These are phyloP conservation scores for Drosophila triauraria DNA, from an alignment of 1,140 invertebrate genomes.

Conservation along the genomic window DNA sequence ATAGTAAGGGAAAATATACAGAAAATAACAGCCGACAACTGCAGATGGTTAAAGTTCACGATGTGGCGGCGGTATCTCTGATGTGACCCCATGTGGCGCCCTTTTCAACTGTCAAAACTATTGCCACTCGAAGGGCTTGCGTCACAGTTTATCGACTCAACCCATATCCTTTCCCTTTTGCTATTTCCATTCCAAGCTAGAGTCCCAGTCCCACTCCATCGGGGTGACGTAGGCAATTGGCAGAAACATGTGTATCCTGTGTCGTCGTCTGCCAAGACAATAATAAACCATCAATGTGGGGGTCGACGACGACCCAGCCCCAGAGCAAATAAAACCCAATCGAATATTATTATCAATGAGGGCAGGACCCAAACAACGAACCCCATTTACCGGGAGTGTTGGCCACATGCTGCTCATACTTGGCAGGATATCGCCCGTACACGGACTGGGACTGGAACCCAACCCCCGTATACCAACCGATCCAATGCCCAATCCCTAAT, in stretches of 20 bases:
- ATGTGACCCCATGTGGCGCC: slow-evolving; percentile 45
- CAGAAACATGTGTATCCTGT: slow-evolving; percentile 55
- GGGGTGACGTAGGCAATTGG: slow-evolving; percentile 56
- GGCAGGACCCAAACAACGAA: slow-evolving; percentile 51
- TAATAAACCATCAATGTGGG: slow-evolving; percentile 72
- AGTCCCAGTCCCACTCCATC: not conserved
- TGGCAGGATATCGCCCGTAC: slow-evolving; percentile 38
- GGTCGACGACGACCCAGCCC: slow-evolving; percentile 59
- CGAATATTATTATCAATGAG: slow-evolving; percentile 81
- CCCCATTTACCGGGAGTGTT: slow-evolving; percentile 60
- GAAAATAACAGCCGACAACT: slow-evolving; percentile 17
- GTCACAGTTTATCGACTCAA: slow-evolving; percentile 58
- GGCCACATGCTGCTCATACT: slow-evolving; percentile 75
- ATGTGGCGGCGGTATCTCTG: slow-evolving; percentile 22
- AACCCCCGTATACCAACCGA: slow-evolving; percentile 6
- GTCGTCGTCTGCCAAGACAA: slow-evolving; percentile 63
- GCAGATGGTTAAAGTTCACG: slow-evolving; percentile 33
- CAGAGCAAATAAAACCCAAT: slow-evolving; percentile 80
- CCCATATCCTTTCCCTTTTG: slow-evolving; percentile 2
- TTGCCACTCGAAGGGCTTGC: slow-evolving; percentile 53
- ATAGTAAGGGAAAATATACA: slow-evolving; percentile 3
- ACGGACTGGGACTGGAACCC: not conserved
- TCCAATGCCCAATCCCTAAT: slow-evolving; percentile 32
- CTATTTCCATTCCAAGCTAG: not conserved
- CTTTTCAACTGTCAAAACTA: slow-evolving; percentile 52